Conservation (phyloP, 1,140 invertebrate species). For the Anadara kagoshimensis region DNA sequence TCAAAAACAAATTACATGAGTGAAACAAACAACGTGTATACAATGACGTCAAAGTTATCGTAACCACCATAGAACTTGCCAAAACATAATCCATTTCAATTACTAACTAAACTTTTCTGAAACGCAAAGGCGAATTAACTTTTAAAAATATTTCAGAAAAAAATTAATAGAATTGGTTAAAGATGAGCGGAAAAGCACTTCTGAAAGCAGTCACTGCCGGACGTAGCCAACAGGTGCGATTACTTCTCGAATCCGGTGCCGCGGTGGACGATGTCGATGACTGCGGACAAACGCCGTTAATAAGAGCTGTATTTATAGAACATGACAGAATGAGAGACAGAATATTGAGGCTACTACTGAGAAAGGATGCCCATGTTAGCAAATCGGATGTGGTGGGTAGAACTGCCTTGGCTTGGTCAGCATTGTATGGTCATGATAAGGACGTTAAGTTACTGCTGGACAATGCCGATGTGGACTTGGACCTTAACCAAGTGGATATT, state of each 20-base stretch:
- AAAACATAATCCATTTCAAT: too few relatives aligned
- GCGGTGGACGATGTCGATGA: conserved; percentile 42
- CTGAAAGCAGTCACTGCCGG: conserved; percentile 50
- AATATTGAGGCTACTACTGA: conserved; percentile 41
- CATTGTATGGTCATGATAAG: conserved; percentile 44
- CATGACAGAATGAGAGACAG: conserved; percentile 40
- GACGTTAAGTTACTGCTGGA: conserved; percentile 44
- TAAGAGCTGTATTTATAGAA: conserved; percentile 41
- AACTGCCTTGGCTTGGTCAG: conserved; percentile 48
- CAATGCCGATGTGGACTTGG: conserved; percentile 46
- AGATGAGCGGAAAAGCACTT: conserved; percentile 23
- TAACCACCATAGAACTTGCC: too few relatives aligned
- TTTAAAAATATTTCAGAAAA: too few relatives aligned
- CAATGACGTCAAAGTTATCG: too few relatives aligned
- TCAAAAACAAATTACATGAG: too few relatives aligned
- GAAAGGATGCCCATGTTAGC: conserved; percentile 37
- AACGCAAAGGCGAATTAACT: too few relatives aligned
- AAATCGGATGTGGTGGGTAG: conserved; percentile 48
- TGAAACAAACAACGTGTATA: too few relatives aligned
- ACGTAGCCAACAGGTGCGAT: conserved; percentile 45
- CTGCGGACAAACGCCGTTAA: conserved; percentile 52
- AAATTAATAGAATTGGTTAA: too few relatives aligned
- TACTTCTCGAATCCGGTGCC: conserved; percentile 43
- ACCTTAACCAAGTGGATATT: conserved; percentile 42
- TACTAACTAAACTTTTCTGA: too few relatives aligned